Percentiles rank a stretch among this genome's conserved stretches.
Evolutionary conservation across 2,797 vertebrate genomes (phyloP).

Genomic region (Mallotus villosus): DNA sequence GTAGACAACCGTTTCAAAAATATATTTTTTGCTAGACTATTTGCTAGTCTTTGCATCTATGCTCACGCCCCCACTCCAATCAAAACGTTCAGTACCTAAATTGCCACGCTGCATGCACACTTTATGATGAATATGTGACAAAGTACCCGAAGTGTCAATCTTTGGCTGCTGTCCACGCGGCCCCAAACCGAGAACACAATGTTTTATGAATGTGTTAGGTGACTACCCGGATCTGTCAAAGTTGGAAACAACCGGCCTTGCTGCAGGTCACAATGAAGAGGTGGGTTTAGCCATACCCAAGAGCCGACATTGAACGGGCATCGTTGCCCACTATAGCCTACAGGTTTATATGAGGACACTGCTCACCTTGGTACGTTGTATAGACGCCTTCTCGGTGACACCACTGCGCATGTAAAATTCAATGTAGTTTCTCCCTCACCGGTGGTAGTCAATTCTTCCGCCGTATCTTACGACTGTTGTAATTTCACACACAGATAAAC

Average conservation of each 20-base stretch:
- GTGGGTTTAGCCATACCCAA: not conserved
- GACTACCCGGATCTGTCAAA: not conserved
- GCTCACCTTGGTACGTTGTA: not conserved
- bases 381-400: not conserved
- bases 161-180: not conserved
- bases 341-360: not conserved
- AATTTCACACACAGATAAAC: constrained; percentile 1
- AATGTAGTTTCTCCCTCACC: not conserved
- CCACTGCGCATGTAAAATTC: not conserved
- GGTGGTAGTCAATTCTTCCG: not conserved
- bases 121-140: not conserved
- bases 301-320: not conserved
- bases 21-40: not conserved
- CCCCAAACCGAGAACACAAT: not conserved
- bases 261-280: not conserved
- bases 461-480: not conserved
- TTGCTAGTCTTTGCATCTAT: not conserved
- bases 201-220: not conserved
- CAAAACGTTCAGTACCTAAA: not conserved
- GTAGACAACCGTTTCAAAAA: no score
- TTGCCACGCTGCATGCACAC: not conserved
- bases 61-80: not conserved
- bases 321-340: not conserved
- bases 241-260: not conserved
- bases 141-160: not conserved